Percentiles rank a stretch among this genome's conserved stretches.
phyloP scores from a whole-genome alignment of 2,797 vertebrate species.

The Lophura swinhoii region DNA sequence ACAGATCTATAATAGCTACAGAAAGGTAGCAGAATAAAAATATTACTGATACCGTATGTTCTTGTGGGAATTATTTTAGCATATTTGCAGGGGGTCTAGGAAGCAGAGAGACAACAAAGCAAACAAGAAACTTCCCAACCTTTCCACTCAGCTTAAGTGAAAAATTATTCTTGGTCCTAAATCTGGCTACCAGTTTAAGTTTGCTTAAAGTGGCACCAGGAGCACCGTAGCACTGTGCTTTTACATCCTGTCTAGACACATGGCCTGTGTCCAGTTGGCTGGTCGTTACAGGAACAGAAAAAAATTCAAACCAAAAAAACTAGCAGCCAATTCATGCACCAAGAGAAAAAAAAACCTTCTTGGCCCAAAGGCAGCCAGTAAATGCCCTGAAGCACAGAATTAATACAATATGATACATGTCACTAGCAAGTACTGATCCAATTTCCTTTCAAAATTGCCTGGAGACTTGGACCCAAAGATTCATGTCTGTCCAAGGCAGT shows the following conservation, averaged over 20 bases:
- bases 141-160: background rate
- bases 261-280: slow-evolving; percentile 25
- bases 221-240: background rate
- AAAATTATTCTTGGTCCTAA: background rate
- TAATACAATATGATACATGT: background rate
- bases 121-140: background rate
- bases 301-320: background rate
- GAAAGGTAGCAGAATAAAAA: background rate
- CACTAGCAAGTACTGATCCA: background rate
- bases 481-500: background rate
- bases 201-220: background rate
- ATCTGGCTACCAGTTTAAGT: background rate
- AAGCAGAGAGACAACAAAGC: background rate
- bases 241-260: slow-evolving; percentile 13
- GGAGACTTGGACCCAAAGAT: background rate
- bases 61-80: background rate
- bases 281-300: background rate
- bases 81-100: background rate
- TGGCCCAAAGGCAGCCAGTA: background rate
- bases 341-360: background rate
- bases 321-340: background rate
- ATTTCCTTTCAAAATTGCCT: slow-evolving; percentile 15
- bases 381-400: background rate
- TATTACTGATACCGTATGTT: background rate
- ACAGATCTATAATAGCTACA: background rate